Conservation (phyloP, 2,888 invertebrate species). For the Xestia rhomboidea region DNA sequence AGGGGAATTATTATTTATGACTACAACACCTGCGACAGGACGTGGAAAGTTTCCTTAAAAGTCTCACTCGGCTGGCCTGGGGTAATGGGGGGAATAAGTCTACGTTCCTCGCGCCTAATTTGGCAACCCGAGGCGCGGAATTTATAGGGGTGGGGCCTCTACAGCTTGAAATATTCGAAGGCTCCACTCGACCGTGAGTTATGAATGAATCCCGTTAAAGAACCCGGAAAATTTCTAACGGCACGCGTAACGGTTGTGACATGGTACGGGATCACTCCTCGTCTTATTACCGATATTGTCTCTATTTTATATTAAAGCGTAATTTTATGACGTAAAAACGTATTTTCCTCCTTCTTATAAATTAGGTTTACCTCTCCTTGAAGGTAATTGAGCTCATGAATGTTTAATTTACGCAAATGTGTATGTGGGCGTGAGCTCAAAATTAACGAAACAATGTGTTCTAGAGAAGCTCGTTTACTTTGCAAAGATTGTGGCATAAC, state of each 20-base stretch:
- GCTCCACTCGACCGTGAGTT: constrained; percentile 90
- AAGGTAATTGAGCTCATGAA: constrained; percentile 63
- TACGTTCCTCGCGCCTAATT: constrained; percentile 90
- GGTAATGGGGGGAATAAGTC: constrained; percentile 88
- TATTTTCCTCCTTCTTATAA: constrained; percentile 25
- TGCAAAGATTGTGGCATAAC: constrained; percentile 43
- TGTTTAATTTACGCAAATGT: constrained; percentile 55
- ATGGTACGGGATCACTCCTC: constrained; percentile 71
- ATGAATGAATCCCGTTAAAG: constrained; percentile 90
- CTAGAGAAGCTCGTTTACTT: constrained; percentile 32
- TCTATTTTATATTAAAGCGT: constrained; percentile 49
- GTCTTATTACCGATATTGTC: constrained; percentile 60
- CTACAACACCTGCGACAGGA: constrained; percentile 84
- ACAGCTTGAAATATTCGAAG: constrained; percentile 90
- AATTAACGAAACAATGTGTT: constrained; percentile 49
- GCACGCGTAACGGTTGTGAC: constrained; percentile 77
- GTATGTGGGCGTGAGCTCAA: constrained; percentile 33
- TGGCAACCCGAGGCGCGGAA: constrained; percentile 90
- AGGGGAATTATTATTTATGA: constrained; percentile 77
- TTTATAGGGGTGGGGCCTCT: constrained; percentile 87
- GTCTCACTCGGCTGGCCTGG: constrained; percentile 76
- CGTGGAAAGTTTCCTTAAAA: constrained; percentile 83
- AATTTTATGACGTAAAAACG: constrained; percentile 24
- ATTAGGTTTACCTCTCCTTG: constrained; percentile 40
- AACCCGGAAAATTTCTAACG: constrained; percentile 90